phyloP scores from a whole-genome alignment of 2,113 vertebrate species.

The Casuarius casuarius region DNA sequence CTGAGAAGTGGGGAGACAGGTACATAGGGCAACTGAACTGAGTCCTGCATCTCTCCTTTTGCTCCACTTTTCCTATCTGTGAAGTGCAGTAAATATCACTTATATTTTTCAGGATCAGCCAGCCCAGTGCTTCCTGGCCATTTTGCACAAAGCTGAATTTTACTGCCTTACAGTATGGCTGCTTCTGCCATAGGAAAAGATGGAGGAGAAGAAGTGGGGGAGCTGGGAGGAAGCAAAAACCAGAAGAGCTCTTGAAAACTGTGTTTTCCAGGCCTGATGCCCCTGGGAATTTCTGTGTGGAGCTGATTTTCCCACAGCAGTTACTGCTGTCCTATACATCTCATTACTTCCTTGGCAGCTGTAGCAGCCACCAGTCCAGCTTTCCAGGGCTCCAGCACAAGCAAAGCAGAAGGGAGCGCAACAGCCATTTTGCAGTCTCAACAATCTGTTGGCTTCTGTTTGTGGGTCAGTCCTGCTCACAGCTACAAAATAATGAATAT shows the following conservation, averaged over 20 bases:
- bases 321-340: neutral
- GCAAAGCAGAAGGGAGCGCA: neutral
- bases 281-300: neutral
- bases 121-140: neutral
- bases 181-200: neutral
- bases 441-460: neutral
- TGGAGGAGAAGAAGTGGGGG: neutral
- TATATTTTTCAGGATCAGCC: neutral
- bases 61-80: neutral
- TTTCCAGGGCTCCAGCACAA: neutral
- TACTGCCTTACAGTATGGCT: neutral
- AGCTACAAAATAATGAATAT: neutral
- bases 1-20: neutral
- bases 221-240: neutral
- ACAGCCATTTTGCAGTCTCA: neutral
- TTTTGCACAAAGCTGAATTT: neutral
- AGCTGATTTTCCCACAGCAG: neutral
- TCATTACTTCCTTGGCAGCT: neutral
- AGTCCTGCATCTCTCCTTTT: neutral
- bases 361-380: neutral
- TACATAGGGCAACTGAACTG: rapidly evolving
- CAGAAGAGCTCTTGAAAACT: neutral
- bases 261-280: neutral
- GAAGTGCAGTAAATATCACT: neutral
- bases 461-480: neutral